Evolutionary conservation across 2,113 vertebrate genomes (phyloP).

Genomic region (Catharus bicknelli): DNA sequence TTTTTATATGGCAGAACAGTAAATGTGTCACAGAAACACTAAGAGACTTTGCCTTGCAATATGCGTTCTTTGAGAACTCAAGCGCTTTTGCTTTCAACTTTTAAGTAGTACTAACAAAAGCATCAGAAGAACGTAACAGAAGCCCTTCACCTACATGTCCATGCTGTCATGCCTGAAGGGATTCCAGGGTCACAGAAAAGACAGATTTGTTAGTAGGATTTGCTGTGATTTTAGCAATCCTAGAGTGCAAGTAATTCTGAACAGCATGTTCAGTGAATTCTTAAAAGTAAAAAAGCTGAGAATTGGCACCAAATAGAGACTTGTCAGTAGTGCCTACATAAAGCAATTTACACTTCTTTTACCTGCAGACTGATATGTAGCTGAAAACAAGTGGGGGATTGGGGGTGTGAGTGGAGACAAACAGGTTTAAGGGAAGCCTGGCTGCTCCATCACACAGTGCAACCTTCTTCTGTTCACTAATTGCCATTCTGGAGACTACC

Average conservation of each 20-base stretch:
- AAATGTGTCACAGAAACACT: background rate
- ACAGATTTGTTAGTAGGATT: background rate
- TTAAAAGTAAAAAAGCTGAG: constrained; percentile 35
- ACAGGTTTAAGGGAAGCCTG: constrained; percentile 31
- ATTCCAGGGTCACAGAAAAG: constrained; percentile 14
- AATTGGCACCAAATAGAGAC: constrained; percentile 29
- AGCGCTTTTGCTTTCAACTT: background rate
- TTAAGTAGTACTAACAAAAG: background rate
- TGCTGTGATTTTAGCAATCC: background rate
- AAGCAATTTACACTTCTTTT: constrained; percentile 41
- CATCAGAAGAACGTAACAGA: background rate
- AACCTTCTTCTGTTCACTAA: constrained; percentile 64
- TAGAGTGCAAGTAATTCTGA: background rate
- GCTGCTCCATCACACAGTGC: constrained; percentile 42
- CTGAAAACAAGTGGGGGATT: background rate
- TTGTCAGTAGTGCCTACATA: constrained; percentile 7
- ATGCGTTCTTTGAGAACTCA: background rate
- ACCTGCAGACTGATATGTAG: background rate
- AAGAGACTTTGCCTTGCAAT: background rate
- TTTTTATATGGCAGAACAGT: background rate
- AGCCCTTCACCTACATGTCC: background rate
- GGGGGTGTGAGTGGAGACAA: background rate
- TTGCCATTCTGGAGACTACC: constrained; percentile 51
- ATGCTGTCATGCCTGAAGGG: background rate
- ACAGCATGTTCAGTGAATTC: background rate